Percentiles rank a stretch among this genome's conserved stretches.
Conservation (phyloP, 2,113 vertebrate genomes). For the Sakesphorus luctuosus region DNA sequence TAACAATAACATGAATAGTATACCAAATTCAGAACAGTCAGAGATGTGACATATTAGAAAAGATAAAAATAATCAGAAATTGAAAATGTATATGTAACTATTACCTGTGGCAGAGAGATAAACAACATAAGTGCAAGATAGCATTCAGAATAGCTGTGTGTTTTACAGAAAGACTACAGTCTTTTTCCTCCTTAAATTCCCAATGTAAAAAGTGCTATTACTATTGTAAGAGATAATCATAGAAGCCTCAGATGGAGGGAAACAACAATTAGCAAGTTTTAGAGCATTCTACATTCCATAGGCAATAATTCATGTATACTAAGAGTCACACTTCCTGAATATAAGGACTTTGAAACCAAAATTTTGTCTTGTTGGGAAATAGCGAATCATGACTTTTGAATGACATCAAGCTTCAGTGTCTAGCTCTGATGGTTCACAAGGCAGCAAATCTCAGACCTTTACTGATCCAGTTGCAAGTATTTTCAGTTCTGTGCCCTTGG, state of each 20-base stretch:
- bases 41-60: neutral
- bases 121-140: neutral
- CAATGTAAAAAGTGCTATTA: neutral
- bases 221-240: neutral
- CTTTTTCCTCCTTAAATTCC: neutral
- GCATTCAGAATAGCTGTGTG: neutral
- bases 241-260: neutral
- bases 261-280: neutral
- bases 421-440: neutral
- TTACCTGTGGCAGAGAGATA: neutral
- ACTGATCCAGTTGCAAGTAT: neutral
- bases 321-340: neutral
- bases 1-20: neutral
- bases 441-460: constrained; percentile 2
- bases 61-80: neutral
- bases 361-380: neutral
- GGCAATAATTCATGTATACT: neutral
- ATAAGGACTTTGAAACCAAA: neutral
- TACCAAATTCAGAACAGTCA: neutral
- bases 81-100: neutral
- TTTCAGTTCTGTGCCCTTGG: neutral
- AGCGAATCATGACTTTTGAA: neutral
- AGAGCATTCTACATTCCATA: neutral
- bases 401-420: neutral
- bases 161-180: neutral